phyloP scores from a whole-genome alignment of 2,888 invertebrate species.

The Epicampocera succincta region DNA sequence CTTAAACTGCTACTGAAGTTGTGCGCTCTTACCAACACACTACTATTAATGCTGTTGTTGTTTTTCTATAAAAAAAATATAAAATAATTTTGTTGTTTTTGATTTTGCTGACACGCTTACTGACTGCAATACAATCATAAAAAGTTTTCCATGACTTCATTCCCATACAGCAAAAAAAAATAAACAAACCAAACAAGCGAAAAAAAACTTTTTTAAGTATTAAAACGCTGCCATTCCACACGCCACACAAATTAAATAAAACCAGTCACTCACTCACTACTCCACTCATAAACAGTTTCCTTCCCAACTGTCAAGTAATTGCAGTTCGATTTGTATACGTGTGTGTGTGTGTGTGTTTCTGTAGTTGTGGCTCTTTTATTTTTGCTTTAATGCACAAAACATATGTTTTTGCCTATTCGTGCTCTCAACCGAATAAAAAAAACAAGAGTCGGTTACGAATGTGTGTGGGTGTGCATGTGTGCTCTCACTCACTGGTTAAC shows the following conservation, averaged over 20 bases:
- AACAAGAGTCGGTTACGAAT: slow-evolving; percentile 7
- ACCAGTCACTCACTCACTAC: background rate
- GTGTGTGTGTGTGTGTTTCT: background rate
- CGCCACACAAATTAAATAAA: slow-evolving; percentile 27
- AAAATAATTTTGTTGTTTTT: slow-evolving; percentile 12
- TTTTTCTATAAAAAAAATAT: slow-evolving; percentile 14
- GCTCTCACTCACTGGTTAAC: slow-evolving; percentile 14
- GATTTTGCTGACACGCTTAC: slow-evolving; percentile 67
- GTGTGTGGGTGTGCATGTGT: too few species aligned
- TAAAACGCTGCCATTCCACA: slow-evolving; percentile 48
- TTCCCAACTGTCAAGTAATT: slow-evolving; percentile 56
- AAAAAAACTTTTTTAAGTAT: too few species aligned
- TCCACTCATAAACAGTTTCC: slow-evolving; percentile 33
- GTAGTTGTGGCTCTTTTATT: background rate
- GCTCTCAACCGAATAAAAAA: background rate
- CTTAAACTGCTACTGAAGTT: slow-evolving; percentile 29
- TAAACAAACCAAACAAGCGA: background rate
- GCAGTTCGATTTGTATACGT: slow-evolving; percentile 38
- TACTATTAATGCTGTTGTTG: slow-evolving; percentile 15
- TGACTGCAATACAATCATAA: slow-evolving; percentile 54
- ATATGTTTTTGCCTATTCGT: slow-evolving; percentile 31
- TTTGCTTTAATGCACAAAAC: slow-evolving; percentile 44
- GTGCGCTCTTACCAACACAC: slow-evolving; percentile 39
- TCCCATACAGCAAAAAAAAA: slow-evolving; percentile 55
- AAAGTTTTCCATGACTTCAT: slow-evolving; percentile 69